A percentile compares a stretch with the other conserved stretches of the same genome.
Evolutionary conservation across 53 echinoderm and acorn worm species (phyloP).

Genomic region (Actinopyga echinites): DNA sequence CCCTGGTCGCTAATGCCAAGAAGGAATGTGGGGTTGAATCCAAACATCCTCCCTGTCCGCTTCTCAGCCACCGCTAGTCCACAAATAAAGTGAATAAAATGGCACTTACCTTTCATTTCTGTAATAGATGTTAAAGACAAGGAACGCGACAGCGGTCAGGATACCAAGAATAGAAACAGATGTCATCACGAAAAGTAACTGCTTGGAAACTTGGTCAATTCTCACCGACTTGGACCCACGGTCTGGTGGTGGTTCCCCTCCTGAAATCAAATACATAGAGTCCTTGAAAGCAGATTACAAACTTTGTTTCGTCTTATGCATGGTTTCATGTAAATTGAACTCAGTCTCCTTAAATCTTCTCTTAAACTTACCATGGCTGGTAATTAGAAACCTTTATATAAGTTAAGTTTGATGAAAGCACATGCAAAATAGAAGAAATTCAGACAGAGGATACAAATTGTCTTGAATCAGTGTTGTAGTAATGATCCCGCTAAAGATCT

Average conservation of each 20-base stretch:
- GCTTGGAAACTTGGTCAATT: slow-evolving; percentile 69
- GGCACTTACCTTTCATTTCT: slow-evolving; percentile 86
- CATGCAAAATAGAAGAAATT: too few relatives aligned
- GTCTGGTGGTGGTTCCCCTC: slow-evolving; percentile 78
- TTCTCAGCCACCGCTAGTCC: too few relatives aligned
- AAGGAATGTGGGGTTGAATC: too few relatives aligned
- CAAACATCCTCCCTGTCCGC: too few relatives aligned
- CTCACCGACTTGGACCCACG: slow-evolving; percentile 52
- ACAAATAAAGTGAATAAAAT: too few relatives aligned
- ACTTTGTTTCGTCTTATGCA: not conserved
- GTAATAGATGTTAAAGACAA: slow-evolving; percentile 89
- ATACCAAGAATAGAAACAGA: slow-evolving; percentile 77
- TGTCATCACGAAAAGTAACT: slow-evolving; percentile 83
- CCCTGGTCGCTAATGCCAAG: too few relatives aligned
- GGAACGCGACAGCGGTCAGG: slow-evolving; percentile 77
- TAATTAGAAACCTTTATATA: too few relatives aligned
- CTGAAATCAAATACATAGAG: not conserved
- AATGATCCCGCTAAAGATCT: too few relatives aligned
- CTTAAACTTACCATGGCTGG: not conserved
- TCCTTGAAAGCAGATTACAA: too few relatives aligned
- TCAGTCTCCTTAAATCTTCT: not conserved
- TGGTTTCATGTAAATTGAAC: not conserved
- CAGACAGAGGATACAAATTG: too few relatives aligned
- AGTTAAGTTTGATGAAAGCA: too few relatives aligned
- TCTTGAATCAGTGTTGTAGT: too few relatives aligned